Percentiles rank a stretch among this genome's conserved stretches.
phyloP scores from a whole-genome alignment of 2,797 vertebrate genomes.

The Vireo griseus region DNA sequence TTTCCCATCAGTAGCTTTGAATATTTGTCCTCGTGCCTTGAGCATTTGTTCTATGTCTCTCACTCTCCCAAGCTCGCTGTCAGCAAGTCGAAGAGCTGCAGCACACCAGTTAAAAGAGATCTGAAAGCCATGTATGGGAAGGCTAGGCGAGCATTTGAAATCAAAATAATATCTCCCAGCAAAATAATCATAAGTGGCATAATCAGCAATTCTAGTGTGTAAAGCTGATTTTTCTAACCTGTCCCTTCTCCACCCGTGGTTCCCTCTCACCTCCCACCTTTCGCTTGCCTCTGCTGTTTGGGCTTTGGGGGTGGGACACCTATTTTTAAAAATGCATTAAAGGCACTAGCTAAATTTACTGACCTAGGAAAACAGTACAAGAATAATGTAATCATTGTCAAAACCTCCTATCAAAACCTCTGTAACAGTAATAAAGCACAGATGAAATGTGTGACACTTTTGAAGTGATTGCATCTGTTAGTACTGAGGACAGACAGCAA shows the following conservation, averaged over 20 bases:
- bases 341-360: not conserved
- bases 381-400: not conserved
- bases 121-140: not conserved
- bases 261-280: not conserved
- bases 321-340: not conserved
- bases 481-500: not conserved
- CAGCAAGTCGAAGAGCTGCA: not conserved
- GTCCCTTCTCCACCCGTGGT: not conserved
- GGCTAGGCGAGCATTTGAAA: not conserved
- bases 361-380: not conserved
- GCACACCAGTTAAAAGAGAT: not conserved
- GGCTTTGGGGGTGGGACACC: not conserved
- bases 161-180: not conserved
- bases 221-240: not conserved
- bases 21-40: not conserved
- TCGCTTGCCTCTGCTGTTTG: not conserved
- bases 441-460: not conserved
- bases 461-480: not conserved
- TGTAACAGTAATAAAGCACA: not conserved
- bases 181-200: not conserved
- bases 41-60: not conserved
- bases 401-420: not conserved
- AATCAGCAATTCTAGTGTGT: not conserved
- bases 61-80: rapidly evolving
- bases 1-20: not conserved